phyloP scores from a whole-genome alignment of 2,113 vertebrate species.

The Etheostoma cragini region DNA sequence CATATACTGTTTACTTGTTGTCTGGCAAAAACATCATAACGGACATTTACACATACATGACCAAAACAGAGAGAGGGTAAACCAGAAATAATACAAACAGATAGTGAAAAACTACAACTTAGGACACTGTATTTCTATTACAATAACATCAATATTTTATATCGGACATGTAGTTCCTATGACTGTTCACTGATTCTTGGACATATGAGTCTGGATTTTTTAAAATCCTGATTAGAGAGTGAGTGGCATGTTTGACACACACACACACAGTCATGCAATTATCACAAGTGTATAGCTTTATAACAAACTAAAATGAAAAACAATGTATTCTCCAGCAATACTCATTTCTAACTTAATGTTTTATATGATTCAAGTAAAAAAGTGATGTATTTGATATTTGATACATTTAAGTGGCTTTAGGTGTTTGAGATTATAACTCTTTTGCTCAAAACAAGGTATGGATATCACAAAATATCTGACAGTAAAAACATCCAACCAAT shows the following conservation, averaged over 20 bases:
- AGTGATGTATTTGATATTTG: too few relatives aligned
- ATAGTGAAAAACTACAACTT: not conserved
- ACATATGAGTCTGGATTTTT: not conserved
- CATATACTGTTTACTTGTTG: not conserved
- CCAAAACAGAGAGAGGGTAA: not conserved
- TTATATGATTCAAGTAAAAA: not conserved
- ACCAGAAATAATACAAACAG: not conserved
- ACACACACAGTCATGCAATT: not conserved
- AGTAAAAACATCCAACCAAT: not conserved
- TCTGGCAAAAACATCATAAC: not conserved
- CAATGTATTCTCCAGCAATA: not conserved
- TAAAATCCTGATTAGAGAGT: not conserved
- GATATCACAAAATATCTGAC: not conserved
- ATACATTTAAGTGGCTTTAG: not conserved
- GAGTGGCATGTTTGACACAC: not conserved
- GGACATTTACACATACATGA: not conserved
- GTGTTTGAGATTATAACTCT: not conserved
- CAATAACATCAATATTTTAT: not conserved
- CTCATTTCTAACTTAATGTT: not conserved
- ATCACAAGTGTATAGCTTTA: not conserved
- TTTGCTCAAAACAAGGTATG: constrained; percentile 4
- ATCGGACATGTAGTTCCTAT: not conserved
- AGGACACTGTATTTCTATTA: not conserved
- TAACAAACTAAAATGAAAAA: not conserved
- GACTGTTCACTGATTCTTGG: not conserved